Percentiles rank a stretch among this genome's conserved stretches.
Conservation (phyloP, 2,797 vertebrate genomes). For the Glossophaga mutica region DNA sequence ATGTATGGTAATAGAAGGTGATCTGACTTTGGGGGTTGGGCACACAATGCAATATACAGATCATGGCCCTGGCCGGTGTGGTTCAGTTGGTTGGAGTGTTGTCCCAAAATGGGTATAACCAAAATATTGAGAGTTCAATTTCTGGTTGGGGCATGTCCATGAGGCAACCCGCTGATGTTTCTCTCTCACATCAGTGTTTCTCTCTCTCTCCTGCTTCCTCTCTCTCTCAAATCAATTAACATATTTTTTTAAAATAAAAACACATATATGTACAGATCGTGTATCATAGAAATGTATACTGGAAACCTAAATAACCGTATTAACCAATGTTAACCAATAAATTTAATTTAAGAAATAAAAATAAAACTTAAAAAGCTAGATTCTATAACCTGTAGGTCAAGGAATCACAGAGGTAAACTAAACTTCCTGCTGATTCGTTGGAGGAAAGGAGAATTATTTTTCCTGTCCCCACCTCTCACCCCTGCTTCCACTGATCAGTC, state of each 20-base stretch:
- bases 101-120: no score
- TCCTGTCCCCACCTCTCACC: neutral
- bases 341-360: neutral
- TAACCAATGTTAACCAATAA: neutral
- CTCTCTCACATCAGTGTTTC: no score
- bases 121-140: no score
- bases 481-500: neutral
- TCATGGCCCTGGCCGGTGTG: no score
- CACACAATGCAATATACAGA: neutral
- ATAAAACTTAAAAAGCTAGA: neutral
- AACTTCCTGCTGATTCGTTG: neutral
- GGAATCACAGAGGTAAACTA: neutral
- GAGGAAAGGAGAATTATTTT: neutral
- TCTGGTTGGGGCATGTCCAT: no score
- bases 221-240: no score
- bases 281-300: neutral
- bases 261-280: no score
- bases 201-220: no score
- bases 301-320: neutral
- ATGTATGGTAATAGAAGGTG: neutral
- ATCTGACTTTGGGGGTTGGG: neutral
- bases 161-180: no score
- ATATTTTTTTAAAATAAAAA: no score
- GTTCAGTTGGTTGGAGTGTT: no score
- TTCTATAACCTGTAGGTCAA: neutral